Evolutionary conservation across 2,888 invertebrate genomes (phyloP).

Genomic region (Drosophila siamana): DNA sequence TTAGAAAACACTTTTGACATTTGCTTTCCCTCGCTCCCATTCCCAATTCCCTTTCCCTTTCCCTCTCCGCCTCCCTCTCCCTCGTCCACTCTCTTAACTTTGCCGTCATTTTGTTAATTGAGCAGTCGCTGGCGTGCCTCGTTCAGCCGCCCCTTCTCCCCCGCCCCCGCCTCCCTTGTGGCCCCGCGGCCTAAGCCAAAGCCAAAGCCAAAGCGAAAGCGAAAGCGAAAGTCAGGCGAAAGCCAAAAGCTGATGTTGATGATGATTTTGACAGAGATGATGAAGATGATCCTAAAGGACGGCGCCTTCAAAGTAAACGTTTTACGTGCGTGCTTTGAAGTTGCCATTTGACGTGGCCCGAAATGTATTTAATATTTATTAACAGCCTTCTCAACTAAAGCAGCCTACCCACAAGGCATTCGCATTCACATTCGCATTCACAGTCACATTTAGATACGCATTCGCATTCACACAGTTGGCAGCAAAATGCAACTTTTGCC

Average conservation of each 20-base stretch:
- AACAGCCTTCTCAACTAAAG: conserved; percentile 44
- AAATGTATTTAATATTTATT: conserved; percentile 62
- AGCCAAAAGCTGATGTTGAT: conserved; percentile 19
- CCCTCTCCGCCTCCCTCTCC: neutral
- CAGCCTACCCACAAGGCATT: too few relatives aligned
- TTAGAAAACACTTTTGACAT: conserved; percentile 78
- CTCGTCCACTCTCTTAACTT: conserved; percentile 4
- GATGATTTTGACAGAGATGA: conserved; percentile 22
- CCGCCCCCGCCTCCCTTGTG: conserved; percentile 29
- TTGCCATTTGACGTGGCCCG: conserved; percentile 47
- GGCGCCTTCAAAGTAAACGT: conserved; percentile 47
- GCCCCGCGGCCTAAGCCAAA: conserved; percentile 55
- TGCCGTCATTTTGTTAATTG: conserved; percentile 72
- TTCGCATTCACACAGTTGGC: too few relatives aligned
- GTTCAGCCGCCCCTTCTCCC: neutral
- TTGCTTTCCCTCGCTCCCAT: conserved; percentile 41
- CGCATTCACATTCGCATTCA: neutral
- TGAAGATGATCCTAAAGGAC: conserved; percentile 45
- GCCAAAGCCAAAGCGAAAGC: conserved; percentile 15
- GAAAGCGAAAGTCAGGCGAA: neutral
- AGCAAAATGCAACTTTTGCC: too few relatives aligned
- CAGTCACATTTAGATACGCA: too few relatives aligned
- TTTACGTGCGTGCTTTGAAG: conserved; percentile 57
- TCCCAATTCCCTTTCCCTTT: neutral
- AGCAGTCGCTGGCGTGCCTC: conserved; percentile 50